These are phyloP conservation scores for Zelleria hepariella DNA, from an alignment of 2,888 invertebrate species.

Conservation along the genomic window DNA sequence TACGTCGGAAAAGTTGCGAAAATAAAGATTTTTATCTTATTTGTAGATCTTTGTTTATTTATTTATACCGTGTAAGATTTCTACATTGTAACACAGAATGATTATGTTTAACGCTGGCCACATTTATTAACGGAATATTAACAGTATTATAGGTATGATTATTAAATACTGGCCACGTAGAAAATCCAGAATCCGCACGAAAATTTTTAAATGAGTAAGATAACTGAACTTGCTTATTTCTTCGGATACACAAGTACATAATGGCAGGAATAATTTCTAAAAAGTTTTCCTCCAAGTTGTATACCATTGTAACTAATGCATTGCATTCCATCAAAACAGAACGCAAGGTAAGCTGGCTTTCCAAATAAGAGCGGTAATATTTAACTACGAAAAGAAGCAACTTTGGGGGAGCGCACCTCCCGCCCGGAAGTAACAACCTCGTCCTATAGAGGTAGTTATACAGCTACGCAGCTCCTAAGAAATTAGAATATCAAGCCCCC, in stretches of 20 bases:
- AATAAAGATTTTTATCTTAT: background rate
- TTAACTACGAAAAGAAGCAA: background rate
- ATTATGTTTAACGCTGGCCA: no score
- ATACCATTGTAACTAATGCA: background rate
- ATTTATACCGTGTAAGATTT: background rate
- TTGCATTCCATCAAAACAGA: background rate
- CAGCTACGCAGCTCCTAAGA: background rate
- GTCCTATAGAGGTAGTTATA: background rate
- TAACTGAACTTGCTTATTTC: background rate
- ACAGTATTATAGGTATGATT: no score
- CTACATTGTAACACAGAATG: background rate
- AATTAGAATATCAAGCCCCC: constrained; percentile 7
- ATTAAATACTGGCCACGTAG: no score
- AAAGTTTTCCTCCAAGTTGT: background rate
- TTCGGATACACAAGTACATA: background rate
- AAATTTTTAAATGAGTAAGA: no score
- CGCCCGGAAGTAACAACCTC: background rate
- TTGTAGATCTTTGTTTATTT: background rate
- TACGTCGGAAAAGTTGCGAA: background rate
- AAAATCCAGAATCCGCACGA: no score
- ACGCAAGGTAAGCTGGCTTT: background rate
- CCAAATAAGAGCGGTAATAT: background rate
- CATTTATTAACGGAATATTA: no score
- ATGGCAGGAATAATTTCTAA: background rate
- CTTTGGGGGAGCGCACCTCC: background rate